Percentiles rank a stretch among this genome's conserved stretches.
These are phyloP conservation scores for Ditula angustiorana DNA, from an alignment of 2,888 invertebrate species.

Conservation along the genomic window DNA sequence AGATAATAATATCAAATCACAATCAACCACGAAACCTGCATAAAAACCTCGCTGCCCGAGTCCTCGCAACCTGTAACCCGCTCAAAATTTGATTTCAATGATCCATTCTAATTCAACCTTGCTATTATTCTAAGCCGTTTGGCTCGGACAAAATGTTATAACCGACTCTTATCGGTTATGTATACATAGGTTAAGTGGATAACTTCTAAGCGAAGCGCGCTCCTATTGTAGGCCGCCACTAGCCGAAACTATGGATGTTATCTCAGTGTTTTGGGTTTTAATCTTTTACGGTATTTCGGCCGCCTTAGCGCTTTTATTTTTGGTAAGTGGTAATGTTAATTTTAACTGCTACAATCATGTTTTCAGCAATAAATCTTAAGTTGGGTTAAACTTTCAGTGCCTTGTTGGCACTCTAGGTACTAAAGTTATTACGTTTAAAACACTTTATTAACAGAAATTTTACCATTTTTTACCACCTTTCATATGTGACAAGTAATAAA, in stretches of 20 bases:
- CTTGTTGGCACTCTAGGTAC: slow-evolving; percentile 22
- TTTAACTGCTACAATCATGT: not conserved
- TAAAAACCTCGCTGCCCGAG: too few species aligned
- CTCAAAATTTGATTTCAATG: too few species aligned
- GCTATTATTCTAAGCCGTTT: not conserved
- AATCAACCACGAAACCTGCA: too few species aligned
- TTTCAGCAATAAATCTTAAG: not conserved
- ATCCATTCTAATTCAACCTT: not conserved
- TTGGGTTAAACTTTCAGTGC: slow-evolving; percentile 1
- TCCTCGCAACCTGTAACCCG: too few species aligned
- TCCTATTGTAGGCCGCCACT: not conserved
- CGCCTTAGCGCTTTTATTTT: slow-evolving; percentile 50
- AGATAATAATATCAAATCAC: too few species aligned
- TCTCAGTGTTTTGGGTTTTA: slow-evolving; percentile 48
- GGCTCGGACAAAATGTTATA: not conserved
- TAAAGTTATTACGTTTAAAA: not conserved
- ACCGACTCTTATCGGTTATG: not conserved
- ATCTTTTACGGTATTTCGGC: slow-evolving; percentile 52
- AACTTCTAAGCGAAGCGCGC: not conserved
- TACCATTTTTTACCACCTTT: too few species aligned
- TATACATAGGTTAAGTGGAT: not conserved
- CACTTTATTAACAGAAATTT: too few species aligned
- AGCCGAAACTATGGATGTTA: slow-evolving; percentile 51
- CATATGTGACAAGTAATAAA: not conserved
- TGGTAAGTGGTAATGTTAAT: slow-evolving; percentile 53